phyloP scores from a whole-genome alignment of 2,797 vertebrate genomes.

The Pitangus sulphuratus region DNA sequence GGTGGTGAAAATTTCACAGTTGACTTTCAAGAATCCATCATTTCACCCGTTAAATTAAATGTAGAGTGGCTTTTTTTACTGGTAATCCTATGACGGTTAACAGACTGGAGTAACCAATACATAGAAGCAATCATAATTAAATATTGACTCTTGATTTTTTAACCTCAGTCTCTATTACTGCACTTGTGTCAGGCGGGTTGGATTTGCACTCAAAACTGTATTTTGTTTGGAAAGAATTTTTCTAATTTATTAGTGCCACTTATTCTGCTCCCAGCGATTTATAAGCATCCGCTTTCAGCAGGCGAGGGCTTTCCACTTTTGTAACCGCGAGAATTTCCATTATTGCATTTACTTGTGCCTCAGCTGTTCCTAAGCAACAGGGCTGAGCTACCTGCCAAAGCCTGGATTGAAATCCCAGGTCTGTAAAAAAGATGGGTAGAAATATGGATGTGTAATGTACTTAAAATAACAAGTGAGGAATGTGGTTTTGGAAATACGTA shows the following conservation, averaged over 20 bases:
- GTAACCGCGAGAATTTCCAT: conserved; percentile 57
- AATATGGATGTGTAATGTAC: conserved; percentile 4
- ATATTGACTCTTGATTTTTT: conserved; percentile 2
- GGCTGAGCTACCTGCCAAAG: conserved; percentile 48
- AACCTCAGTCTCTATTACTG: not conserved
- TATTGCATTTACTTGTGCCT: conserved; percentile 56
- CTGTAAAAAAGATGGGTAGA: conserved; percentile 22
- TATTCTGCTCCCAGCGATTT: not conserved
- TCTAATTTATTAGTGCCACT: conserved; percentile 41
- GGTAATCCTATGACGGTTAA: not conserved
- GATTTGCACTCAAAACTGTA: not conserved
- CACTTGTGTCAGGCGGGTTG: not conserved
- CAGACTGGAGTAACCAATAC: not conserved
- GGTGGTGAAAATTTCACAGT: not conserved
- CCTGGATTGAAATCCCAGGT: conserved; percentile 39
- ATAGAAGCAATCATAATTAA: not conserved
- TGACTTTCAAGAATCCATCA: not conserved
- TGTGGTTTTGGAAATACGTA: not conserved
- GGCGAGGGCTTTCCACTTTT: conserved; percentile 51
- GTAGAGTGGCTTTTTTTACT: not conserved
- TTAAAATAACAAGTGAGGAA: conserved; percentile 30
- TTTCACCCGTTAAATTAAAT: conserved; percentile 5
- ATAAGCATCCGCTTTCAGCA: conserved; percentile 42
- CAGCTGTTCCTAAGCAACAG: conserved; percentile 74
- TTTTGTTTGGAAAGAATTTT: conserved; percentile 45